Evolutionary conservation across 2,888 invertebrate genomes (phyloP), one percentile per base, ranked within the genome.

Genomic region (Epirrita christyi): DNA sequence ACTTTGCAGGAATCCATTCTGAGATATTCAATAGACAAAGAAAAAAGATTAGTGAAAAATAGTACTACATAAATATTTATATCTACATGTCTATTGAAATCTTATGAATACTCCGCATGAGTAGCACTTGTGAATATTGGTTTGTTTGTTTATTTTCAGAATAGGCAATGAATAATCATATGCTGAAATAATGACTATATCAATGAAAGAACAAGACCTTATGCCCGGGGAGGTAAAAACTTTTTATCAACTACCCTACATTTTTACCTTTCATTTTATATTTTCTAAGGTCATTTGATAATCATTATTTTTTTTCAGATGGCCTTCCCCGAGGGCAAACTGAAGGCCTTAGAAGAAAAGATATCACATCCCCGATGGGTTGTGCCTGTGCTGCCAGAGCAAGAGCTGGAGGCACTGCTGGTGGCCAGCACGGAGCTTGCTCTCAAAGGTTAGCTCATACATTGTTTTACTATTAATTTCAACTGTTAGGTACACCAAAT

Each of bases 291-390:
- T n/a, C 11, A 36, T 36, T 11, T 49, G 36, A 38, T 54, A 27
- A 40, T 5, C 11, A 6, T 15, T 32, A 47, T 1, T 11, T 32
- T 41, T 56, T 62, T 68, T 41, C 66, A 92, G 90, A 87, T 88
- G 83, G 76, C 76, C 66, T 99, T 98, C 93, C 98, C 98, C 63
- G 94, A 96, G 78, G 94, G 95, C 47, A 97, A 98, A 87, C 92
- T 99, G 81, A 95, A 95, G 70, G 95, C 96, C 72, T 93, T 99
- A 73, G 98, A 98, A 91, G 98, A 98, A 84, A 98, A 98, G 94
- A 98, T 99, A 82, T 98, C 98, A 73, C 96, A 96, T 91, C 96
- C 98, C 58, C 94, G 98, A 76, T 99, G 99, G 99, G 98, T 99
- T 63, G 98, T 99, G 49, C 99, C 99, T 34, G 99, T 99, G 50